phyloP scores from a whole-genome alignment of 2,797 vertebrate species.

The Chelmon rostratus region DNA sequence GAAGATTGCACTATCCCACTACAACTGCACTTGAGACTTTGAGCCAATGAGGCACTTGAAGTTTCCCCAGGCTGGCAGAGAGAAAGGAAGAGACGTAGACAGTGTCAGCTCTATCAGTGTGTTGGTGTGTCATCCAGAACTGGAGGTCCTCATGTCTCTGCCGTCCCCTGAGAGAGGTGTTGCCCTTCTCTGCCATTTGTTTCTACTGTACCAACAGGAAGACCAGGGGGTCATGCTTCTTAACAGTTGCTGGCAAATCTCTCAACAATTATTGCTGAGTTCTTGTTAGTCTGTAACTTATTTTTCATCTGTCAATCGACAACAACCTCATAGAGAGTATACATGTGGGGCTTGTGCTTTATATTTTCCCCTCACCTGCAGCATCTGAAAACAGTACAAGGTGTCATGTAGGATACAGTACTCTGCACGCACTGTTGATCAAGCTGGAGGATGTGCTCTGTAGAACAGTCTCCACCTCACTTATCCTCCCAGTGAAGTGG shows the following conservation, averaged over 20 bases:
- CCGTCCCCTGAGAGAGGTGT: conserved; percentile 11
- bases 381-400: conserved; percentile 28
- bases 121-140: neutral
- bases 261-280: conserved; percentile 1
- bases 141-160: conserved; percentile 34
- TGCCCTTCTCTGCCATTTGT: conserved; percentile 29
- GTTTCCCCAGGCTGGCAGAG: conserved; percentile 48
- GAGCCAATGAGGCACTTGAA: conserved; percentile 56
- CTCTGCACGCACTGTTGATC: conserved; percentile 1
- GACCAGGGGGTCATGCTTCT: neutral
- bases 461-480: conserved; percentile 21
- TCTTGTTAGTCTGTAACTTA: neutral
- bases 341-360: neutral
- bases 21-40: conserved; percentile 60
- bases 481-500: conserved; percentile 39
- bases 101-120: conserved; percentile 36
- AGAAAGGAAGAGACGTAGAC: conserved; percentile 46
- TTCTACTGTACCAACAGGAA: conserved; percentile 11
- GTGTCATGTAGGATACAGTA: neutral
- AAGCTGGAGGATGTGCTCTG: conserved; percentile 23
- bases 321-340: neutral
- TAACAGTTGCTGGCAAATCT: neutral
- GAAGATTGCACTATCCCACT: conserved; percentile 72
- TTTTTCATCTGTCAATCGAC: neutral
- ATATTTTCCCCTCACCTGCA: neutral